phyloP scores from a whole-genome alignment of 1,140 invertebrate genomes.

The Bombus waltoni region DNA sequence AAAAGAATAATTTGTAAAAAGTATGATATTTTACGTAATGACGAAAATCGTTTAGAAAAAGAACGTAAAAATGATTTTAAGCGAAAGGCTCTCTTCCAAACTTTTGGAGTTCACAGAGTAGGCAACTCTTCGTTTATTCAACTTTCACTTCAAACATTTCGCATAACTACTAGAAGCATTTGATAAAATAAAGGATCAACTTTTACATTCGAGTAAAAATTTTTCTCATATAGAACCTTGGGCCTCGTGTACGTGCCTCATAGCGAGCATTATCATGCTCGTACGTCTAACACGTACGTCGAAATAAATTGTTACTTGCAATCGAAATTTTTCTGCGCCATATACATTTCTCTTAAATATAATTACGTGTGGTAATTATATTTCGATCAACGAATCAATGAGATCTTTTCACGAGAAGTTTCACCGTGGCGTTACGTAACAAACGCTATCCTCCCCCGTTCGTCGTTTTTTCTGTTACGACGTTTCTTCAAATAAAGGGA shows the following conservation, averaged over 20 bases:
- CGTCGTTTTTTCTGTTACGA: conserved; percentile 8
- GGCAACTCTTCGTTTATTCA: conserved; percentile 5
- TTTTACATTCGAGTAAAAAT: not conserved
- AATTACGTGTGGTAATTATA: not conserved
- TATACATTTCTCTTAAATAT: no score
- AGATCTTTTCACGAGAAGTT: not conserved
- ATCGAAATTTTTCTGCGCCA: not conserved
- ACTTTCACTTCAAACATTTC: conserved; percentile 48
- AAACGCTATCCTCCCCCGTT: no score
- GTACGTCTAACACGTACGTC: not conserved
- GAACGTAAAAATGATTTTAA: not conserved
- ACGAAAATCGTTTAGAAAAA: not conserved
- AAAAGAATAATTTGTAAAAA: not conserved
- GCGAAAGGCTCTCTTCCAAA: not conserved
- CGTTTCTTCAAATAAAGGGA: not conserved
- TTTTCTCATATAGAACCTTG: not conserved
- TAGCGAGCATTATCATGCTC: not conserved
- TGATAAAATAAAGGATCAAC: not conserved
- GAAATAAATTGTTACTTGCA: not conserved
- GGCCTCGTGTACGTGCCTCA: not conserved
- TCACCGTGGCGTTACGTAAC: not conserved
- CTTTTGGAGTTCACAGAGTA: not conserved
- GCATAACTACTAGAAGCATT: not conserved
- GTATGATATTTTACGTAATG: not conserved
- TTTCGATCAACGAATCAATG: not conserved